Evolutionary conservation across 2,113 vertebrate genomes (phyloP).

Genomic region (Pandion haliaetus): DNA sequence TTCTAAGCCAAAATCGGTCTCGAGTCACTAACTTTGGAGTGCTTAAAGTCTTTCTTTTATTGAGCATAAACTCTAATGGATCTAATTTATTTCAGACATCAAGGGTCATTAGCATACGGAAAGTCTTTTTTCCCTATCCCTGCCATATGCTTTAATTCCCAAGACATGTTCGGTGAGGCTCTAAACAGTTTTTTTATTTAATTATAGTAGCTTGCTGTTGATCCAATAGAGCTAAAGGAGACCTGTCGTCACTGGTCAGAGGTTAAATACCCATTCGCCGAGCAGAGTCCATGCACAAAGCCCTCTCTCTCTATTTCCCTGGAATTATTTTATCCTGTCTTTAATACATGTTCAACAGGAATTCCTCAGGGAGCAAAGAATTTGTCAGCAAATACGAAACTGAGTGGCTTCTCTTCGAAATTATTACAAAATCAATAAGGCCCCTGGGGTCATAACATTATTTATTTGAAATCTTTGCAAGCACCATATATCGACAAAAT

Average conservation of each 20-base stretch:
- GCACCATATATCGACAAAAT: conserved; percentile 27
- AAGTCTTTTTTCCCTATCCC: conserved; percentile 74
- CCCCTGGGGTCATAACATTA: conserved; percentile 25
- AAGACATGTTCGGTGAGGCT: conserved; percentile 66
- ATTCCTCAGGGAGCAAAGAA: conserved; percentile 42
- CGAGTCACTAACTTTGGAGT: conserved; percentile 85
- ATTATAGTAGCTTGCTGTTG: conserved; percentile 73
- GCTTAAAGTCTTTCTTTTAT: conserved; percentile 85
- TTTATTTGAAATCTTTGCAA: conserved; percentile 59
- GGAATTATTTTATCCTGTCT: conserved; percentile 44
- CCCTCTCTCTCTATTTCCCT: conserved; percentile 13
- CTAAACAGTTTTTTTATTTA: conserved; percentile 77
- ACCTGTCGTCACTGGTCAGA: conserved; percentile 68
- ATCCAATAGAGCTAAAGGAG: conserved; percentile 67
- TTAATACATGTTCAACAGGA: conserved; percentile 42
- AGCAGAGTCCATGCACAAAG: conserved; percentile 4
- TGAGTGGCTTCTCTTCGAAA: conserved; percentile 64
- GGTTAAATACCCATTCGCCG: conserved; percentile 70
- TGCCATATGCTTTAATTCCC: conserved; percentile 81
- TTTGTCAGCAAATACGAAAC: conserved; percentile 59
- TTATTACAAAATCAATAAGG: conserved; percentile 69
- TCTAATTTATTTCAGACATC: conserved; percentile 83
- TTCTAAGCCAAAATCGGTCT: conserved; percentile 85
- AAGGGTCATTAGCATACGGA: conserved; percentile 82
- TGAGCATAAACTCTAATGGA: conserved; percentile 85